phyloP scores from a whole-genome alignment of 2,888 invertebrate species.

The Nymphalis urticae region DNA sequence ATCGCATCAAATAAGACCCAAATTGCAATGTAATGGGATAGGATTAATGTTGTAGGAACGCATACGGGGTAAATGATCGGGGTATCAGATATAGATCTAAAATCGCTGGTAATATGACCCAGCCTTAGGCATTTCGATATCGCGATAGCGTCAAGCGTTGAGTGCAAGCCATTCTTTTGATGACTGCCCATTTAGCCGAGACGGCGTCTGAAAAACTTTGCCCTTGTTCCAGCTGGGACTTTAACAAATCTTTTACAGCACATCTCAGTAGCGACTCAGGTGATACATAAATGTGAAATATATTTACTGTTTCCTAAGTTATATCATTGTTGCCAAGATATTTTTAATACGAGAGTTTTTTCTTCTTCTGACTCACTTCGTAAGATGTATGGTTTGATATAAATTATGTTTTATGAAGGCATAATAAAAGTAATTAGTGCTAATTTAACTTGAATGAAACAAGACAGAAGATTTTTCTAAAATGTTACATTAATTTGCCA shows the following conservation, averaged over 20 bases:
- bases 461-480: neutral
- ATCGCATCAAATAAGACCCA: too few relatives aligned
- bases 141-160: slow-evolving; percentile 25
- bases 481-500: neutral
- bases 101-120: neutral
- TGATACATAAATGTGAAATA: slow-evolving; percentile 1
- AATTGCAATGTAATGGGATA: too few relatives aligned
- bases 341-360: neutral
- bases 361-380: neutral
- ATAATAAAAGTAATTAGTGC: too few relatives aligned
- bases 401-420: too few relatives aligned
- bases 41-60: too few relatives aligned
- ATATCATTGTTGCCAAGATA: neutral
- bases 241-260: slow-evolving; percentile 29
- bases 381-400: too few relatives aligned
- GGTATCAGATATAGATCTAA: neutral
- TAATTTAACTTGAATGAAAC: too few relatives aligned
- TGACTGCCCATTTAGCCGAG: slow-evolving; percentile 31
- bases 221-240: slow-evolving; percentile 24
- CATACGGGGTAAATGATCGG: too few relatives aligned
- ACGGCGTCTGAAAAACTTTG: slow-evolving; percentile 32
- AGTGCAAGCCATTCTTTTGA: slow-evolving; percentile 31
- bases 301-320: neutral
- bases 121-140: slow-evolving; percentile 21
- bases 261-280: slow-evolving; percentile 16